Percentiles rank a stretch among this genome's conserved stretches.
Evolutionary conservation across 2,797 vertebrate species (phyloP).

Genomic region (Cossypha niveicapilla): DNA sequence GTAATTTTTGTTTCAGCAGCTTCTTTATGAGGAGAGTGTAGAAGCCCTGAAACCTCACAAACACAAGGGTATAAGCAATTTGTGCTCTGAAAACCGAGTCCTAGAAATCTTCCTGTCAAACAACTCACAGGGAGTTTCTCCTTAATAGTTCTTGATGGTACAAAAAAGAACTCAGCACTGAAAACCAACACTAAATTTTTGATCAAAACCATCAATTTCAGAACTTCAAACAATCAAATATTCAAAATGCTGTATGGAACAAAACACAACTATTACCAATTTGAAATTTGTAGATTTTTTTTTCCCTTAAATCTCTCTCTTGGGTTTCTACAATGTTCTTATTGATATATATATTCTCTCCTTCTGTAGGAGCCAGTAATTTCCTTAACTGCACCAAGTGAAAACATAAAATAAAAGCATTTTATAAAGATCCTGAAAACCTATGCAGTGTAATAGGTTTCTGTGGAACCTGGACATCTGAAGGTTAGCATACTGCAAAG

Average conservation of each 20-base stretch:
- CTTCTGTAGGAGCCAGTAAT: background rate
- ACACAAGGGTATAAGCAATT: slow-evolving; percentile 42
- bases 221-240: background rate
- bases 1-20: slow-evolving; percentile 70
- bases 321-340: background rate
- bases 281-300: background rate
- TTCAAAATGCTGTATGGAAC: background rate
- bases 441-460: background rate
- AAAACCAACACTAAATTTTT: background rate
- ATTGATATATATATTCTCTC: background rate
- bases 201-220: background rate
- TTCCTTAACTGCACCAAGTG: background rate
- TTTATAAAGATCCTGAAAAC: background rate
- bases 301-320: background rate
- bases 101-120: slow-evolving; percentile 2
- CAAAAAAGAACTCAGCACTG: background rate
- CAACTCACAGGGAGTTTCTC: background rate
- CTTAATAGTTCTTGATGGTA: background rate
- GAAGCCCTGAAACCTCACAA: slow-evolving; percentile 31
- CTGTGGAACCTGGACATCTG: background rate
- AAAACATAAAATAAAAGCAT: background rate
- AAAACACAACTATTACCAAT: background rate
- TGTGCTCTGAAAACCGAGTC: background rate
- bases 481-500: background rate
- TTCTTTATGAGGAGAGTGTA: slow-evolving; percentile 20